Percentiles rank a stretch among this genome's conserved stretches.
These are phyloP conservation scores for Aplodontia rufa DNA, from an alignment of 2,113 vertebrate genomes.

Conservation along the genomic window DNA sequence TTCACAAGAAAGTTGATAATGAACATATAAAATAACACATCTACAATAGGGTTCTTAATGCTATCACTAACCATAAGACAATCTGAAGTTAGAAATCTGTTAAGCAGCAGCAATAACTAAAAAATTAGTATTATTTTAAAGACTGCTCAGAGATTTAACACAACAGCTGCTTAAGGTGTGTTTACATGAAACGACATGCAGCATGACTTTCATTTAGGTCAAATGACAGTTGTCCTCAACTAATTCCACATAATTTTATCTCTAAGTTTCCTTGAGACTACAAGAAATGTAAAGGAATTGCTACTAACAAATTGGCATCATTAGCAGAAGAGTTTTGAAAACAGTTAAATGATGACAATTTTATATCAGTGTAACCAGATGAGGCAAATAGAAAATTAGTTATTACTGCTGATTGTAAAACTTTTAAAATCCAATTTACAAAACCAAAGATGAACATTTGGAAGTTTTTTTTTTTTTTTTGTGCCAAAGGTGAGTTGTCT, in stretches of 20 bases:
- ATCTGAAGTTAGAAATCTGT: neutral
- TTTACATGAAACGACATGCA: neutral
- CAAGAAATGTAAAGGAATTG: neutral
- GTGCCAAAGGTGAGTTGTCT: neutral
- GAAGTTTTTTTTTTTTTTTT: neutral
- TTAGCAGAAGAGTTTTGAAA: neutral
- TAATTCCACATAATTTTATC: neutral
- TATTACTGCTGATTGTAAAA: neutral
- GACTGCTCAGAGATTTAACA: neutral
- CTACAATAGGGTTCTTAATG: neutral
- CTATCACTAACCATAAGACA: neutral
- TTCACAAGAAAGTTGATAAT: conserved; percentile 12
- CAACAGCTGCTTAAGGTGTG: neutral
- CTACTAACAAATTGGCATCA: neutral
- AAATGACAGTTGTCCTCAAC: neutral
- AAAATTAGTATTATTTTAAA: neutral
- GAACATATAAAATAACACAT: neutral
- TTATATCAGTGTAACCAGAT: neutral
- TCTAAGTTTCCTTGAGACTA: neutral
- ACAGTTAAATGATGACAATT: neutral
- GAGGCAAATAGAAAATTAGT: neutral
- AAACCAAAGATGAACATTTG: neutral
- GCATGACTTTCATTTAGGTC: neutral
- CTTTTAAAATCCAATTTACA: neutral
- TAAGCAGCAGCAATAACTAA: neutral